Evolutionary conservation across 2,888 invertebrate genomes (phyloP), one percentile per base, ranked within the genome.

Genomic region (Hofmannophila pseudospretella): DNA sequence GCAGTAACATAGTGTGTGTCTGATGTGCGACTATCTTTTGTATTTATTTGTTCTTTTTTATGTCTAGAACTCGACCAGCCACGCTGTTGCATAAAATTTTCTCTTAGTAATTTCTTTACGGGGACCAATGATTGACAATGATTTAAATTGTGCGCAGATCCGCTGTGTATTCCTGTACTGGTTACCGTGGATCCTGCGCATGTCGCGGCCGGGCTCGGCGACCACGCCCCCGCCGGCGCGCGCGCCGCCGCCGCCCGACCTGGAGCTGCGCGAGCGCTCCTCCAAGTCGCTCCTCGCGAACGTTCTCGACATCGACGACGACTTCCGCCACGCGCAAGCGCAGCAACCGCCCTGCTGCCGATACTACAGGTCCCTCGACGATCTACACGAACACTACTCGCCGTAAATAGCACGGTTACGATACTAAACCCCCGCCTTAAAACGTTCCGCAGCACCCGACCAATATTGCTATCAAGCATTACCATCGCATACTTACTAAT

Each of bases 231-330:
- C 90, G 44, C 89, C 90, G 49, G 87, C 91, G 61, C 93, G 94
- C 72, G 90, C 90, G 74, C 89, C 92, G 69, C 92, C 95, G 68
- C 90, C 95, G 78, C 90, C 93, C 38, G 96, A 96, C 82, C 89
- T 95, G 71, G 95, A 96, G 88, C 89, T 96, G 68, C 94, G 94
- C 76, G 96, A 96, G 79, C 92, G 90, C 68, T 97, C 97, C 58
- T 97, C 97, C 67, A 96, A 97, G 88, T 96, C 96, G 73, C 90
- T 98, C 65, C 90, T 98, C 71, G 97, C 98, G 64, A 98, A 98
- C 88, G 97, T 98, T 67, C 91, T 98, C 68, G 98, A 98, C 88
- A 95, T 98, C 85, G 98, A 98, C 81, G 98, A 98, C 85, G 98
- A 98, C 89, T 95, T 96, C 88, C 90, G 94, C 63, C 94, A 93